Percentiles rank a stretch among this genome's conserved stretches.
phyloP scores from a whole-genome alignment of 2,113 vertebrate species.

The Actinemys pallida region DNA sequence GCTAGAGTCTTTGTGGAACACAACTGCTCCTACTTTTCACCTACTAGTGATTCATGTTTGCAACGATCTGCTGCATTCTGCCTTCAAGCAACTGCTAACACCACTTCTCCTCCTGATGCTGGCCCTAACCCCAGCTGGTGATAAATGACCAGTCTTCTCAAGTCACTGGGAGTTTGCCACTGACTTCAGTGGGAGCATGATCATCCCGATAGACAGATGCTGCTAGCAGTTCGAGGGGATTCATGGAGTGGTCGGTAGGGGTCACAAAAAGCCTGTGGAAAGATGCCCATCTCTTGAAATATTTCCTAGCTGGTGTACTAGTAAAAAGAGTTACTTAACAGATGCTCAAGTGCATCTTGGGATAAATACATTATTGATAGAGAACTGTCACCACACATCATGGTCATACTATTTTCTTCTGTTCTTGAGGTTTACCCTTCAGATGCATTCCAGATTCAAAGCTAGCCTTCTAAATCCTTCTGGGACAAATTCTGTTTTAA shows the following conservation, averaged over 20 bases:
- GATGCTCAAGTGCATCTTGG: conserved; percentile 6
- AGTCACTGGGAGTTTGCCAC: background rate
- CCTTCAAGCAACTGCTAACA: background rate
- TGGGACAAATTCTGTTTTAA: conserved; percentile 2
- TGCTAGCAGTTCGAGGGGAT: background rate
- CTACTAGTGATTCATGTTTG: background rate
- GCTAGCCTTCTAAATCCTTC: conserved; percentile 44
- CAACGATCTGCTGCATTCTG: background rate
- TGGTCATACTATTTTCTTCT: conserved; percentile 25
- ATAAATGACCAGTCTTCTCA: background rate
- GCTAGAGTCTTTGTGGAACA: background rate
- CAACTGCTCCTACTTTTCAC: background rate
- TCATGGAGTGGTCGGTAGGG: background rate
- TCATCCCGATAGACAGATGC: background rate
- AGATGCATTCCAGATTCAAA: conserved; percentile 38
- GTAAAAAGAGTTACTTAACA: background rate
- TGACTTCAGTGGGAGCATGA: background rate
- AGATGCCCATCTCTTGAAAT: conserved; percentile 12
- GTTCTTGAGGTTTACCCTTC: conserved; percentile 43
- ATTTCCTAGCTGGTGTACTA: conserved; percentile 25
- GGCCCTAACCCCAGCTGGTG: background rate
- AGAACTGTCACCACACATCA: conserved; percentile 25
- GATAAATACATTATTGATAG: conserved; percentile 27
- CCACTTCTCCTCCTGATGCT: background rate
- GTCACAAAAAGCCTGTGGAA: background rate